Conservation (phyloP, 2,888 invertebrate genomes). For the Stenotaenia linearis region DNA sequence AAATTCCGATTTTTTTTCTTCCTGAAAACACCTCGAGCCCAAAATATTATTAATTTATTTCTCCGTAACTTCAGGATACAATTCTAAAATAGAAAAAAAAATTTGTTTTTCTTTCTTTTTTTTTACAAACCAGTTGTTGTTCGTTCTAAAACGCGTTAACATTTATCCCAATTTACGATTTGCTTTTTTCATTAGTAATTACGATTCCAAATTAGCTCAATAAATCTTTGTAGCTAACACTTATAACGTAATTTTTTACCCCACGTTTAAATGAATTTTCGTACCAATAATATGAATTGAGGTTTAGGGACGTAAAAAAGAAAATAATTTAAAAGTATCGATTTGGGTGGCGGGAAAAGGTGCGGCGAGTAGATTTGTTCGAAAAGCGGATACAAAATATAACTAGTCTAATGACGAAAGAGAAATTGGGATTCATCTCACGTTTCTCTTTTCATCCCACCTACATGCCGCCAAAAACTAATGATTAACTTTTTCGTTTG, state of each 20-base stretch:
- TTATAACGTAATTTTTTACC: too few relatives aligned
- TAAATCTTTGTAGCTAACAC: too few relatives aligned
- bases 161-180: too few relatives aligned
- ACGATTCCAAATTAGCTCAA: too few relatives aligned
- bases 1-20: background rate
- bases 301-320: background rate
- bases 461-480: slow-evolving; percentile 23
- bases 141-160: too few relatives aligned
- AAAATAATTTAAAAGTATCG: background rate
- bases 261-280: too few relatives aligned
- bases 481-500: slow-evolving; percentile 22
- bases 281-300: too few relatives aligned
- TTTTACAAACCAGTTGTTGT: too few relatives aligned
- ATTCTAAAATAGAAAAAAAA: background rate
- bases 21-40: background rate
- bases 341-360: background rate
- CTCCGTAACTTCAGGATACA: background rate
- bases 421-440: background rate
- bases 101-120: too few relatives aligned
- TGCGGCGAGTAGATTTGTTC: background rate
- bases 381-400: background rate
- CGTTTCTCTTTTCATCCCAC: slow-evolving; percentile 18
- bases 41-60: background rate
- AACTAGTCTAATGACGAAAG: background rate
- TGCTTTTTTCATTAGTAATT: too few relatives aligned